Evolutionary conservation across 2,888 invertebrate species (phyloP).

Genomic region (Lasioglossum lativentre): DNA sequence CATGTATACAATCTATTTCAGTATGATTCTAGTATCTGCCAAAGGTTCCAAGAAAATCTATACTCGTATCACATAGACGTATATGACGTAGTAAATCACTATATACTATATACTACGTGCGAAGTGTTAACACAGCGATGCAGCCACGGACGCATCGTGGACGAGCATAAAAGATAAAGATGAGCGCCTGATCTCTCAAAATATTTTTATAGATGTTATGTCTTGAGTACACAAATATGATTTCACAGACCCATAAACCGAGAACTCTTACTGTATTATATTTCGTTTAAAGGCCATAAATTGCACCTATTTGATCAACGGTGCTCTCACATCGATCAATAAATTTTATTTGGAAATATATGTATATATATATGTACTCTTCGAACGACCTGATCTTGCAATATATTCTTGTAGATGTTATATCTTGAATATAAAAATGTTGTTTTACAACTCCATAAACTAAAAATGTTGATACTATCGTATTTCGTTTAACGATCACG

Average conservation of each 20-base stretch:
- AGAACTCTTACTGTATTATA: neutral
- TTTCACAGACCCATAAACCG: constrained; percentile 1
- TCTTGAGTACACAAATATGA: neutral
- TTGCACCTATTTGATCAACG: neutral
- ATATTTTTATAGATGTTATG: neutral
- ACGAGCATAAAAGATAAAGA: constrained; percentile 1
- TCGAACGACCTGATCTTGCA: neutral
- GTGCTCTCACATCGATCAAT: neutral
- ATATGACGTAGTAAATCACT: neutral
- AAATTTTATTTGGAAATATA: neutral
- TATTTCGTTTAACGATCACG: neutral
- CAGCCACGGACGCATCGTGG: neutral
- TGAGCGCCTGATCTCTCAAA: constrained; percentile 1
- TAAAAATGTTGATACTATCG: neutral
- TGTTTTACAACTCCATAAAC: neutral
- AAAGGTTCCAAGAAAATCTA: neutral
- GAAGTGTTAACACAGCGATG: neutral
- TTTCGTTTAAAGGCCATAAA: neutral
- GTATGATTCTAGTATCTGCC: neutral
- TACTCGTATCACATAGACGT: neutral
- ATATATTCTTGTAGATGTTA: neutral
- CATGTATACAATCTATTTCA: neutral
- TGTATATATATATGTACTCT: too few relatives aligned
- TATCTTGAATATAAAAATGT: neutral
- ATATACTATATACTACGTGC: neutral